Evolutionary conservation across 2,888 invertebrate genomes (phyloP), one percentile per base, ranked within the genome.

Genomic region (Cheiracanthium punctorium): DNA sequence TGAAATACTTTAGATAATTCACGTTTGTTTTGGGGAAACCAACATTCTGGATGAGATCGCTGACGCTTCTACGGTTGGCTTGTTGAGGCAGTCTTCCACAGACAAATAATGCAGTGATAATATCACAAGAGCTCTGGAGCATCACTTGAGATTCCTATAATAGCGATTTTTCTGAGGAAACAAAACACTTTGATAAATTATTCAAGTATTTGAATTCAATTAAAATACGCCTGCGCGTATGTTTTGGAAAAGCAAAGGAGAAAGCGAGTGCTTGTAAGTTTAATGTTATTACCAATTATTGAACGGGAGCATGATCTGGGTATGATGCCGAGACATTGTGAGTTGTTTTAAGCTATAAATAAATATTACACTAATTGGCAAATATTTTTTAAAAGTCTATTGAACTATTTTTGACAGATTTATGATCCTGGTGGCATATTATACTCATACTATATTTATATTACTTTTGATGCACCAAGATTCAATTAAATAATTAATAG

Each of bases 41-140:
- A 48, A 58, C 58, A 8, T 17, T 5, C 24, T 58, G 24, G 24
- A 2, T 58, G 58, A 48, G 43, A 48, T 48, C 5, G 43, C 43
- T 58, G 58, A 58, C 24, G 58, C 58, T 58, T 20, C 58, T 58
- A 7, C 24, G 58, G 24, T 58, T 12, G 24, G 24, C 24, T 58
- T 58, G 58, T 12, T 24, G 24, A 58, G 24, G 58, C 58, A 58
- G 58, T 58, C 58, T 58, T 58, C 58, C 58, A 24, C 24, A 48
- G 43, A 48, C 43, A 58, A 58, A 24, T 58, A 58, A 58, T 58
- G 24, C 58, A 58, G 58, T 24, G 58, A 58, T 58, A 58, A 58
- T 58, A 58, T 58, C 58, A 58, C 24, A 24, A 58, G 58, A 7
- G 58, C 58, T 24, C 1, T 24, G 58, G 17, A 24, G 58, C 58